These are phyloP conservation scores for Camponotus floridanus DNA, from an alignment of 1,140 invertebrate species.

Conservation along the genomic window DNA sequence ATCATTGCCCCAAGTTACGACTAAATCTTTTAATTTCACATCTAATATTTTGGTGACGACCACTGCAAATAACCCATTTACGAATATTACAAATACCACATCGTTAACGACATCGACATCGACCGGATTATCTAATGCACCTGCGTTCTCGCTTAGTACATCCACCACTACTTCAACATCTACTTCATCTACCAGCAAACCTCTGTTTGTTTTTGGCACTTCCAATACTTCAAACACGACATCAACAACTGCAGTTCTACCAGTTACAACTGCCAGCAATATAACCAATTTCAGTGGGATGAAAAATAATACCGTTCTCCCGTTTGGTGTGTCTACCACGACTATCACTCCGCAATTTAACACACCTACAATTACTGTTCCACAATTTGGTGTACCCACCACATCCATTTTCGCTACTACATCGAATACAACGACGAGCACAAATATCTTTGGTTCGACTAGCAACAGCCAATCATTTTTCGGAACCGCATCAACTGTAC, in stretches of 20 bases:
- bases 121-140: background rate
- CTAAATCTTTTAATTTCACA: constrained; percentile 37
- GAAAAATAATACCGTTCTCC: background rate
- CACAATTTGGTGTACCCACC: constrained; percentile 47
- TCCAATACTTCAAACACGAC: constrained; percentile 14
- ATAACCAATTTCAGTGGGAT: background rate
- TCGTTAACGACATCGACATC: background rate
- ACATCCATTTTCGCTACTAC: constrained; percentile 62
- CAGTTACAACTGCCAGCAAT: background rate
- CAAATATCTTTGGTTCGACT: constrained; percentile 64
- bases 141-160: constrained; percentile 32
- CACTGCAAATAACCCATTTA: background rate
- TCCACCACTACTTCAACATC: constrained; percentile 2
- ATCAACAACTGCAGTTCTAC: background rate
- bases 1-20: background rate
- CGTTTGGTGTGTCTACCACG: constrained; percentile 36
- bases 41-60: background rate
- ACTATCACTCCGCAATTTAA: constrained; percentile 45
- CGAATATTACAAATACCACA: background rate
- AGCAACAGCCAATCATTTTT: constrained; percentile 53
- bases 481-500: background rate
- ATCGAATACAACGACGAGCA: background rate
- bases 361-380: background rate
- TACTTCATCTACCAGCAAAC: constrained; percentile 46
- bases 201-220: constrained; percentile 63